Evolutionary conservation across 2,888 invertebrate species (phyloP), one percentile per base, ranked within the genome.

Genomic region (Aspidiotus destructor): DNA sequence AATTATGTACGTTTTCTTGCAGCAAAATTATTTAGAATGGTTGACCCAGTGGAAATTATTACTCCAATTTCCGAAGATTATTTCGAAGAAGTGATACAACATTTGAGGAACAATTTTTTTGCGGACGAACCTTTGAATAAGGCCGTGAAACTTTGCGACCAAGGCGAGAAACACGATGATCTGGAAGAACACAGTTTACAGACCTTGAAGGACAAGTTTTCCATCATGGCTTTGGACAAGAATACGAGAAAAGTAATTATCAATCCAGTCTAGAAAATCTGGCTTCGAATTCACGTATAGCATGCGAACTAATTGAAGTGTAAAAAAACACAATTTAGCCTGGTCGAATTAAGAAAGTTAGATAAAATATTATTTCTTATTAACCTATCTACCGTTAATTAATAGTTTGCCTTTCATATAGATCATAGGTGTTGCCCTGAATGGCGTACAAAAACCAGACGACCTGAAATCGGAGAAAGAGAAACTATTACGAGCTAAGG

Each of bases 41-140:
- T 48, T 9, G 68, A 70, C 40, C 69, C 69, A 11, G 62, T 71
- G 52, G 71, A 71, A 13, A 71, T 70, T 70, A 79, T 79, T 72
- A 76, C 76, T 48, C 76, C 79, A 55, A 79, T 83, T 67, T 79
- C 81, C 41, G 77, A 79, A 72, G 76, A 79, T 55, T 79, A 79
- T 71, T 82, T 81, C 73, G 80, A 82, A 41, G 83, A 84, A 41
- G 87, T 89, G 62, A 83, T 91, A 71, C 77, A 82, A 41, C 89
- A 89, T 76, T 80, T 91, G 63, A 81, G 88, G 48, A 79, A 83
- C 72, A 87, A 85, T 75, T 88, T 88, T 80, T 91, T 91, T 77
- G 86, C 88, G 0, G 91, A 91, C 75, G 91, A 91, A 76, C 90
- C 91, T 0, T 80, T 91, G 60, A 91, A 91, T 78, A 83, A 84